Percentiles rank a stretch among this genome's conserved stretches.
These are phyloP conservation scores for Stichodactyla mertensii DNA, from an alignment of 64 coral and sea anemone species.

Conservation along the genomic window DNA sequence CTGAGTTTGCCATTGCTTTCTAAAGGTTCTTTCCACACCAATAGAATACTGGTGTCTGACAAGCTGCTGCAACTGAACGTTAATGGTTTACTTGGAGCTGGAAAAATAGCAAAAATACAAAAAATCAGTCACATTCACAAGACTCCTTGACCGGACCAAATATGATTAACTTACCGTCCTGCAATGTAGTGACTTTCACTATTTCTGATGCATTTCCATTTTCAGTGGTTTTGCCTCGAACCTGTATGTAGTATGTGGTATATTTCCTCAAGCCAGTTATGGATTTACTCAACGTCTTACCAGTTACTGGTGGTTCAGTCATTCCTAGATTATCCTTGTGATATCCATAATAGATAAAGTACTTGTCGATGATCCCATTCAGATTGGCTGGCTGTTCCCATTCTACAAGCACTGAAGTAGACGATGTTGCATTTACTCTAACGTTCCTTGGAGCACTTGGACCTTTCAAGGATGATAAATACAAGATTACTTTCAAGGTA, in stretches of 20 bases:
- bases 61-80: background rate
- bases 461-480: background rate
- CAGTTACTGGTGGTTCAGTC: background rate
- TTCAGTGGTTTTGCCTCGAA: slow-evolving; percentile 23
- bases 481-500: no score
- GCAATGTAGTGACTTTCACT: slow-evolving; percentile 16
- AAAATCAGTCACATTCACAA: no score
- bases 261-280: slow-evolving; percentile 24
- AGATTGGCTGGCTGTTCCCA: slow-evolving; percentile 11
- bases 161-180: slow-evolving; percentile 34
- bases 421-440: background rate
- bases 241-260: slow-evolving; percentile 40
- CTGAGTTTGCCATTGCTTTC: slow-evolving; percentile 29
- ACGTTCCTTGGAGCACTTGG: slow-evolving; percentile 29
- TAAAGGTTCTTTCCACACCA: slow-evolving; percentile 22
- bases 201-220: slow-evolving; percentile 34
- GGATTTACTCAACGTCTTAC: background rate
- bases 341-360: slow-evolving; percentile 27
- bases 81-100: slow-evolving; percentile 31
- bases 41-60: background rate
- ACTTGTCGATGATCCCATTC: slow-evolving; percentile 17
- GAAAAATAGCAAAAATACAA: background rate
- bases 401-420: background rate
- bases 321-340: background rate
- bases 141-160: background rate